Evolutionary conservation across 1,140 invertebrate species (phyloP), one percentile per base, ranked within the genome.

Genomic region (Eupeodes corollae): DNA sequence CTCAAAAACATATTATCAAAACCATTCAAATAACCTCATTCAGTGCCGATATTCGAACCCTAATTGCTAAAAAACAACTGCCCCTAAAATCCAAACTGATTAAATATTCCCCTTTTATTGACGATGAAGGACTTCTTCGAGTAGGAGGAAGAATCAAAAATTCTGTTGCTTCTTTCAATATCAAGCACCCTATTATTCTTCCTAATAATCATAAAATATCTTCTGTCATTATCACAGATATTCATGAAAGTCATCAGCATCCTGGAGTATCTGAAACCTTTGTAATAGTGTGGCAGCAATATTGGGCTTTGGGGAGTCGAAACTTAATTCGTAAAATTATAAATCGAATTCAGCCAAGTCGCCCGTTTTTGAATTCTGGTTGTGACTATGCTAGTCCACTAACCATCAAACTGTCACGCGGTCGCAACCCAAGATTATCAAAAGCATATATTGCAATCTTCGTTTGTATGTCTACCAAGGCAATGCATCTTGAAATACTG

Each of bases 361-460:
- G 50, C 38, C 54, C 62, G 8, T 69, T 70, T 49, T 12, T 49
- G 26, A 48, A 52, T 6, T 32, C 42, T 8, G 55, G 60, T 8
- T 45, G 65, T 2, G 66, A 71, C 49, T 69, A 63, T 40, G 59
- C 59, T 5, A 67, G 67, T 34, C 67, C 62, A 39, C 13, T 64
- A 6, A 38, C 52, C 47, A 48, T 59, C 15, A 42, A 42, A 35
- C 13, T 33, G 13, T 33, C 16, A 6, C 21, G 18, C 12, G 10
- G 13, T 2, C 26, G 44, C 5, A 34, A 30, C 5, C 21, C 16
- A 8, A 57, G 35, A 41, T 26, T 47, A 6, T 48, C 51, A 48
- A 19, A 49, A 46, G 34, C 31, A 53, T 37, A 57, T 48, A 32
- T 46, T 51, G 21, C 39, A 35, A 2, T 53, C 2, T 53, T 57